Conservation (phyloP, 2,113 vertebrate genomes). For the Buteo buteo region DNA sequence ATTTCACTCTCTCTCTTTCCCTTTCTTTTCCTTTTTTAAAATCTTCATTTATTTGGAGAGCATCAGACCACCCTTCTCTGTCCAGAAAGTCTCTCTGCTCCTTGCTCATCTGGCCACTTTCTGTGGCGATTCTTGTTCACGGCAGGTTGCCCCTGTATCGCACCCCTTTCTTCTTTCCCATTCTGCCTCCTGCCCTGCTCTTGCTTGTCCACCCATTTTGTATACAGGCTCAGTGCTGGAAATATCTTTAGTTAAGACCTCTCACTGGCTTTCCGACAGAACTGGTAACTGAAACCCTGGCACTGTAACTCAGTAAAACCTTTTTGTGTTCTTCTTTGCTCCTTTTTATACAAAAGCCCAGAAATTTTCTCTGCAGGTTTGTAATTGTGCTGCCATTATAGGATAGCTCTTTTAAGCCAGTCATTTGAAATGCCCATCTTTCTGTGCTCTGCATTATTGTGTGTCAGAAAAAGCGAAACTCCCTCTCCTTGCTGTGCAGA, state of each 20-base stretch:
- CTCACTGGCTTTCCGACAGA: conserved; percentile 10
- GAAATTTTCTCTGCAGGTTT: conserved; percentile 48
- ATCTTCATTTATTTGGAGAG: conserved; percentile 15
- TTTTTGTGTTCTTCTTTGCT: conserved; percentile 39
- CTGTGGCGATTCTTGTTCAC: neutral
- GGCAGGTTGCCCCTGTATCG: neutral
- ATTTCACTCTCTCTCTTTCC: neutral
- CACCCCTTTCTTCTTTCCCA: neutral
- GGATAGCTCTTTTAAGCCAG: conserved; percentile 29
- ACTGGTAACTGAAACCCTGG: conserved; percentile 34
- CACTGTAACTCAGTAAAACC: conserved; percentile 16
- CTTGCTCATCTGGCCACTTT: neutral
- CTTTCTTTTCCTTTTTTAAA: neutral
- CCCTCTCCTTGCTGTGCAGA: conserved; percentile 4
- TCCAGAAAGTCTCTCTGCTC: neutral
- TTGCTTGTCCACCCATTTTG: neutral
- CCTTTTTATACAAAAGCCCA: conserved; percentile 18
- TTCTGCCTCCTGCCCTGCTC: neutral
- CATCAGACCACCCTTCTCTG: conserved; percentile 1
- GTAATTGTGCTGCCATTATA: conserved; percentile 52
- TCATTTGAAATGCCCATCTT: conserved; percentile 36
- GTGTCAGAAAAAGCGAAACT: neutral
- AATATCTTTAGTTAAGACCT: conserved; percentile 28
- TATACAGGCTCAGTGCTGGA: neutral
- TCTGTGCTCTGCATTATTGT: neutral